Evolutionary conservation across 2,113 vertebrate genomes (phyloP), one percentile per base, ranked within the genome.

Genomic region (Sceloporus tristichus): DNA sequence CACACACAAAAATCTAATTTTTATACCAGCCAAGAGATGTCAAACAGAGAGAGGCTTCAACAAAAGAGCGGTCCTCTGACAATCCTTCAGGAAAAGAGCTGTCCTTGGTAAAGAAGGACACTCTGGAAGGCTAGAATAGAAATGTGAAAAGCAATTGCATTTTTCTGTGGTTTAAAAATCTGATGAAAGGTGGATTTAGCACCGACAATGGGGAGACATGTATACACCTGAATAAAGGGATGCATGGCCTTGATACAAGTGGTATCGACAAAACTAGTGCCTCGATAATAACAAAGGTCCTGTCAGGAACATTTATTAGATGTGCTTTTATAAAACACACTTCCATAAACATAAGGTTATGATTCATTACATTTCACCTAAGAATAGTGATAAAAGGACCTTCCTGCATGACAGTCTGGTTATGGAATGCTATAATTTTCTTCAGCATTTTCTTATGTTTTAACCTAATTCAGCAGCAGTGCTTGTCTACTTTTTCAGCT

Each of bases 271-370:
- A 18, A 62, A 56, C 34, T 6, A 34, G 10, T 21, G 11, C 34
- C 11, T 38, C 21, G 1, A 18, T 21, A 82, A 34, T 19, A 66
- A 40, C 59, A 10, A 10, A 25, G 34, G 11, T 66, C 18, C 53
- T 66, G 48, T 11, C 29, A 62, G 79, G 59, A n/a, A 8, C 1
- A 19, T 14, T 66, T 40, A 34, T 9, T 8, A 23, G 13, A 23
- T 25, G 62, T 83, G 40, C 65, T 82, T 82, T 82, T 82, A 68
- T 68, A 48, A 25, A 83, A 48, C 65, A 70, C 23, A 40, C 59
- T 53, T 70, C 11, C 62, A 70, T 83, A 27, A 70, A 29, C 3
- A 3, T 29, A 48, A 1, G 13, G 18, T 66, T 66, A 19, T 6
- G 40, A 70, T 70, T 70, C 25, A 70, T 83, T 38, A 3, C 38